These are phyloP conservation scores for Philonicus albiceps DNA, from an alignment of 2,888 invertebrate genomes.

Conservation along the genomic window DNA sequence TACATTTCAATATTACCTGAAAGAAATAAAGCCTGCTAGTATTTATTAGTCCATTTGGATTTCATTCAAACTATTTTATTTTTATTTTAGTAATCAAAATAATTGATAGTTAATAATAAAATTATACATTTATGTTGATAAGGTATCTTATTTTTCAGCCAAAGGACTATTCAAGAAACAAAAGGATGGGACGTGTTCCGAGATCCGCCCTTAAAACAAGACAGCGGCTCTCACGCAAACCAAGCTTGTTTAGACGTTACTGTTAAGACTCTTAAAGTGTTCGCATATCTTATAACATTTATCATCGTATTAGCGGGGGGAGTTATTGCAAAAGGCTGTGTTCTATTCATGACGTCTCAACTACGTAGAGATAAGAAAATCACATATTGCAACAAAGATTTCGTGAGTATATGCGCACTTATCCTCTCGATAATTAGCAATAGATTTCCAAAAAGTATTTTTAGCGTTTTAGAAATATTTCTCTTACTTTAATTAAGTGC, in stretches of 20 bases:
- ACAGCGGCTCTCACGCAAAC: constrained; percentile 87
- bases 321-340: constrained; percentile 86
- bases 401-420: constrained; percentile 67
- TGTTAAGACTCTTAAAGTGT: constrained; percentile 82
- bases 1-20: no score
- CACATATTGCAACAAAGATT: constrained; percentile 83
- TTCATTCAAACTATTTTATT: no score
- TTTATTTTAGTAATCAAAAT: no score
- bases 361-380: constrained; percentile 78
- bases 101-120: no score
- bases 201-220: constrained; percentile 87
- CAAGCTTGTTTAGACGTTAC: constrained; percentile 87
- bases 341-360: constrained; percentile 93
- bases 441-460: background rate
- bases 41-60: no score
- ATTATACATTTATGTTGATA: no score
- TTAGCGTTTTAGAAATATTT: no score
- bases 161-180: constrained; percentile 83
- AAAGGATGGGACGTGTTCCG: constrained; percentile 98
- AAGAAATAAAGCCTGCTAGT: no score
- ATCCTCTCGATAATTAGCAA: no score
- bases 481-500: no score
- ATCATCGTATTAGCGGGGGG: constrained; percentile 84
- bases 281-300: constrained; percentile 87
- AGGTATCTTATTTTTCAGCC: constrained; percentile 64